Percentiles rank a stretch among this genome's conserved stretches.
Conservation (phyloP, 1,140 invertebrate genomes). For the Kradibia gibbosae region DNA sequence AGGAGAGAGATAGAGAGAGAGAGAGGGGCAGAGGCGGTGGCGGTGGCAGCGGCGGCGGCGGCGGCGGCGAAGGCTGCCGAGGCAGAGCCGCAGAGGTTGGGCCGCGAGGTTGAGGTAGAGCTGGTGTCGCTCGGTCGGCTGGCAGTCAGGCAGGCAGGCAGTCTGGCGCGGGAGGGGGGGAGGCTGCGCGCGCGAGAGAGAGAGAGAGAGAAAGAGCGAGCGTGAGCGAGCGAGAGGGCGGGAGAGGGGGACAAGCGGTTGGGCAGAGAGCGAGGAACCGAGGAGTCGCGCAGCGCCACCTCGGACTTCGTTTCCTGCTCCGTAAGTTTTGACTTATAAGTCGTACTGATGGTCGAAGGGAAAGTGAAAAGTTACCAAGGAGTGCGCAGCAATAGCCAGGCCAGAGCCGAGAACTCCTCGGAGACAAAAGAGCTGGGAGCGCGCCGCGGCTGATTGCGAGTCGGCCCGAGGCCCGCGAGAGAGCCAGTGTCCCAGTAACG, state of each 20-base stretch:
- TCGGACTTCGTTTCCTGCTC: neutral
- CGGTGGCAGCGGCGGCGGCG: too few species aligned
- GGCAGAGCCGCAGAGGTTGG: too few species aligned
- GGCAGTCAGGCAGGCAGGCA: too few species aligned
- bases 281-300: slow-evolving; percentile 17
- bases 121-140: too few species aligned
- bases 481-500: neutral
- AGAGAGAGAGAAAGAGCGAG: neutral
- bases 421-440: neutral
- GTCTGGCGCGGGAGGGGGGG: neutral
- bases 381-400: neutral
- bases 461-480: neutral
- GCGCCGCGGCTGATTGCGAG: too few species aligned
- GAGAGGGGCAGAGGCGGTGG: too few species aligned
- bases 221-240: neutral
- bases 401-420: too few species aligned
- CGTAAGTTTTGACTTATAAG: neutral
- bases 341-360: neutral
- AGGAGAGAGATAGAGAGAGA: too few species aligned
- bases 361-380: neutral
- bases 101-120: too few species aligned
- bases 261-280: too few species aligned
- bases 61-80: too few species aligned
- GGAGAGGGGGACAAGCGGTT: neutral
- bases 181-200: neutral